Percentiles rank a stretch among this genome's conserved stretches.
These are phyloP conservation scores for Tiphia femorata DNA, from an alignment of 2,888 invertebrate species.

Conservation along the genomic window DNA sequence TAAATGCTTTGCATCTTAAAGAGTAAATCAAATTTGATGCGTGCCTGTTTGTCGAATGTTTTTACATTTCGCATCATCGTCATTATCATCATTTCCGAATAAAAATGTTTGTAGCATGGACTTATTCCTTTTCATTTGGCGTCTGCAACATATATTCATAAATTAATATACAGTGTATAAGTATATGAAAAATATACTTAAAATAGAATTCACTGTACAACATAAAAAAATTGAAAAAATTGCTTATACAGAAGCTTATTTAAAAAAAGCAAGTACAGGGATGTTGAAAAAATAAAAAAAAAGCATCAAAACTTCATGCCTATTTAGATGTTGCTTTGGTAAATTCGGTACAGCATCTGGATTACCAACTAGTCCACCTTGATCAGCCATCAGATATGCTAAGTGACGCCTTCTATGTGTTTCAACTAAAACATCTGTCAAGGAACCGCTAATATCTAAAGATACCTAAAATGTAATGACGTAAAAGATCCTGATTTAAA, in stretches of 20 bases:
- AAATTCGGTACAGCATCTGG: conserved; percentile 90
- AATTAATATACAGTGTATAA: no score
- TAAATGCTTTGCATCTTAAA: not conserved
- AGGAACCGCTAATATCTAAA: conserved; percentile 82
- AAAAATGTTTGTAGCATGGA: conserved; percentile 90
- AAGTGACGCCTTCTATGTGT: conserved; percentile 92
- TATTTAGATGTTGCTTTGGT: conserved; percentile 91
- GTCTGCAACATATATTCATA: conserved; percentile 68
- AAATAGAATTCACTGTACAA: no score
- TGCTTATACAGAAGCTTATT: no score
- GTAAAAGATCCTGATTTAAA: not conserved
- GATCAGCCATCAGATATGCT: conserved; percentile 97
- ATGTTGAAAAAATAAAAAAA: no score
- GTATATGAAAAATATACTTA: conserved; percentile 10
- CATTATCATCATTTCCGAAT: conserved; percentile 83
- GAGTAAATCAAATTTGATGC: not conserved
- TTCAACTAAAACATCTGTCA: conserved; percentile 88
- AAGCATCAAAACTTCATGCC: conserved; percentile 65
- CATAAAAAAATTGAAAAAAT: no score
- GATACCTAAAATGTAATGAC: conserved; percentile 71
- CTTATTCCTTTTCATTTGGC: conserved; percentile 91
- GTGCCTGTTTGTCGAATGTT: conserved; percentile 93
- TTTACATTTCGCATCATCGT: conserved; percentile 91
- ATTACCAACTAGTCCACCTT: conserved; percentile 92
- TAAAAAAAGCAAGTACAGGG: no score